phyloP scores from a whole-genome alignment of 2,888 invertebrate species.

The Agriotes lineatus region DNA sequence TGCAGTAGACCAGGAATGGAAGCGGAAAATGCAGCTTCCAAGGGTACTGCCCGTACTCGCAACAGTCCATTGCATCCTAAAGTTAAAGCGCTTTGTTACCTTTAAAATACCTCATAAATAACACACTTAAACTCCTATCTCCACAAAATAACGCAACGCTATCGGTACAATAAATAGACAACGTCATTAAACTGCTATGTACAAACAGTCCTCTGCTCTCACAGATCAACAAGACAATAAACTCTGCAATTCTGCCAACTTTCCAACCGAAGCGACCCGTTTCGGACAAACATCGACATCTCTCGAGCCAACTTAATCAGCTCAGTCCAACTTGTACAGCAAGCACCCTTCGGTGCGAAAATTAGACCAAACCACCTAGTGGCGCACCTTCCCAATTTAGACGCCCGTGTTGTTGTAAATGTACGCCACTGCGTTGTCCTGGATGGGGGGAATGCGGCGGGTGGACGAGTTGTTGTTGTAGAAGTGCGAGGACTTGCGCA shows the following conservation, averaged over 20 bases:
- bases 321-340: conserved; percentile 36
- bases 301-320: conserved; percentile 39
- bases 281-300: conserved; percentile 32
- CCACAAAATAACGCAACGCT: conserved; percentile 14
- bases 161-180: conserved; percentile 12
- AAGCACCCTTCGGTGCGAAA: conserved; percentile 31
- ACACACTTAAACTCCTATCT: conserved; percentile 29
- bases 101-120: conserved; percentile 29
- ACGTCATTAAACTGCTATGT: conserved; percentile 23
- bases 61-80: conserved; percentile 25
- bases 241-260: conserved; percentile 16
- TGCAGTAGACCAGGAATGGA: neutral
- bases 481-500: conserved; percentile 88
- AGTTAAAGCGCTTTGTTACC: conserved; percentile 43
- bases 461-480: conserved; percentile 75
- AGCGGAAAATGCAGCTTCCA: neutral
- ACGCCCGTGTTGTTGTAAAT: conserved; percentile 83
- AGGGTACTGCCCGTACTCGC: conserved; percentile 17
- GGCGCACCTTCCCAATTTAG: conserved; percentile 65
- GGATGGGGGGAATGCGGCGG: conserved; percentile 63
- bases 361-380: conserved; percentile 44
- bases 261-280: conserved; percentile 1
- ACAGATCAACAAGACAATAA: conserved; percentile 21
- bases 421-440: conserved; percentile 64
- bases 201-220: conserved; percentile 33